Evolutionary conservation across 2,113 vertebrate genomes (phyloP).

Genomic region (Gymnarchus niloticus): DNA sequence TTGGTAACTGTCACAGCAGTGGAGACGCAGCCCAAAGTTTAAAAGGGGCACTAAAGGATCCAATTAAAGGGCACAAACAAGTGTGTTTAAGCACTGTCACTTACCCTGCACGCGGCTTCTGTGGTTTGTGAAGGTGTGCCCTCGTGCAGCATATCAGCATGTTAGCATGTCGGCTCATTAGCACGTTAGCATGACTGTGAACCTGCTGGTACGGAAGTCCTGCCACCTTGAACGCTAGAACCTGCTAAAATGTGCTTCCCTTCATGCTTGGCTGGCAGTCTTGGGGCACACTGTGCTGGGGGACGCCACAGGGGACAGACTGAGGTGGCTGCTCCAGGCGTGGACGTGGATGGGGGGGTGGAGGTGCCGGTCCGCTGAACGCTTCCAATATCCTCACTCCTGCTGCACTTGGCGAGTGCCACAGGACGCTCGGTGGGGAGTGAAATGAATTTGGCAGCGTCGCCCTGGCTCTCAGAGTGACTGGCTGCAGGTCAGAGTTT

Average conservation of each 20-base stretch:
- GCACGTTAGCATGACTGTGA: not conserved
- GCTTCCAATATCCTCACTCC: conserved; percentile 24
- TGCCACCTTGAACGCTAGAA: not conserved
- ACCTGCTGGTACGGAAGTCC: not conserved
- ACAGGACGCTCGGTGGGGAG: conserved; percentile 28
- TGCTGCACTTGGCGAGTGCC: not conserved
- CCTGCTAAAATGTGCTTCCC: not conserved
- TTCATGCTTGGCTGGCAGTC: not conserved
- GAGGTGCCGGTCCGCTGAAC: conserved; percentile 19
- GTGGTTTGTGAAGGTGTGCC: not conserved
- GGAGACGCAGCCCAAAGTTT: not conserved
- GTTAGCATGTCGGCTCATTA: not conserved
- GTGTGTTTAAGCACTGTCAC: not conserved
- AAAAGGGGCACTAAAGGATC: not conserved
- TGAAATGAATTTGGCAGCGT: conserved; percentile 36
- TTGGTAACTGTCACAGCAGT: not conserved
- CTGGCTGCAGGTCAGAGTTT: conserved; percentile 22
- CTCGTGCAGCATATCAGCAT: not conserved
- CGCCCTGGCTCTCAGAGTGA: conserved; percentile 25
- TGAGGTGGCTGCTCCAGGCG: not conserved
- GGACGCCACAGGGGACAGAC: not conserved
- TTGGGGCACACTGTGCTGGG: not conserved
- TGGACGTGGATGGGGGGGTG: not conserved
- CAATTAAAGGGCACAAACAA: not conserved
- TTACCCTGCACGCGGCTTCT: not conserved